Percentiles rank a stretch among this genome's conserved stretches.
Conservation (phyloP, 2,888 invertebrate genomes). For the Digitonthophagus gazella region DNA sequence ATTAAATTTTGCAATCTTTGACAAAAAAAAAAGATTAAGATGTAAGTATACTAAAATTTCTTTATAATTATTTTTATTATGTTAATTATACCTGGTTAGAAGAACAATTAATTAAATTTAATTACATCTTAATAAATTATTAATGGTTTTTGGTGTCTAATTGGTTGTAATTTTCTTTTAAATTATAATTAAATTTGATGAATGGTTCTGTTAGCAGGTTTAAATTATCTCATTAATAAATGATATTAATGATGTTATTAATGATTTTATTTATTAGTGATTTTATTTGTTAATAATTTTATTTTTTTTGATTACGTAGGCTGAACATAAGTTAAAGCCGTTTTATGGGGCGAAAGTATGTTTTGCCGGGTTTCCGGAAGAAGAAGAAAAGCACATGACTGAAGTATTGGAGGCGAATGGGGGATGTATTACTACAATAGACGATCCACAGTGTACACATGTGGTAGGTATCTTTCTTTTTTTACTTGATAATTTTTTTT, state of each 20-base stretch:
- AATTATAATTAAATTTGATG: too few relatives aligned
- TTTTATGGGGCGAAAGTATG: slow-evolving; percentile 85
- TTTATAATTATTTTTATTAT: neutral
- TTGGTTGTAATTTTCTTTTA: too few relatives aligned
- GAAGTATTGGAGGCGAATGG: slow-evolving; percentile 85
- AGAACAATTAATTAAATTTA: neutral
- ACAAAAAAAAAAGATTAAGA: slow-evolving; percentile 8
- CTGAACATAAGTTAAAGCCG: slow-evolving; percentile 76
- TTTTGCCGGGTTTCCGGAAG: slow-evolving; percentile 86
- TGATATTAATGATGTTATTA: too few relatives aligned
- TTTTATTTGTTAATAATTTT: too few relatives aligned
- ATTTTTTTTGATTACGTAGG: slow-evolving; percentile 46
- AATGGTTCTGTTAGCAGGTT: too few relatives aligned
- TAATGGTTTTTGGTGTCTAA: neutral
- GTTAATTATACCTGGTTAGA: too few relatives aligned
- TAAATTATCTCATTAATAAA: too few relatives aligned
- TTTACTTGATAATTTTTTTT: slow-evolving; percentile 6
- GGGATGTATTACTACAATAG: slow-evolving; percentile 72
- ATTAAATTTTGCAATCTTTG: slow-evolving; percentile 27
- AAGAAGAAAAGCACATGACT: slow-evolving; percentile 89
- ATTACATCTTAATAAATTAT: neutral
- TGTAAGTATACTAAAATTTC: slow-evolving; percentile 6
- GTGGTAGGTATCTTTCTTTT: slow-evolving; percentile 66
- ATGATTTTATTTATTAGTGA: too few relatives aligned
- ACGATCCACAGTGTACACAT: slow-evolving; percentile 86